Conservation (phyloP, 2,797 vertebrate species). For the Champsocephalus gunnari region DNA sequence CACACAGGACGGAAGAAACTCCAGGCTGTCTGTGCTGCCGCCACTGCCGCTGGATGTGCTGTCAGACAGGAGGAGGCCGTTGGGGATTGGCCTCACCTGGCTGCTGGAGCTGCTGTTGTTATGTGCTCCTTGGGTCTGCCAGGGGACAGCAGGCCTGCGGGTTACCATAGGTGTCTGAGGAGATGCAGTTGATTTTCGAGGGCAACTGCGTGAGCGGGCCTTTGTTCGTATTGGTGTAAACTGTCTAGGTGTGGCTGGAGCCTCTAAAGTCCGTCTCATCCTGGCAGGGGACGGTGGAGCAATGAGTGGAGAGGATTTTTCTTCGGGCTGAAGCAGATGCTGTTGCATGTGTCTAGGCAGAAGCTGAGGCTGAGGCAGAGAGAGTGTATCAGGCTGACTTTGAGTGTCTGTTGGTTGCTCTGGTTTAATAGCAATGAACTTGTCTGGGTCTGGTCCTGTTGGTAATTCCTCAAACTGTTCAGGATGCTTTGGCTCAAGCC, state of each 20-base stretch:
- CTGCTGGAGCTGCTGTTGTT: conserved; percentile 76
- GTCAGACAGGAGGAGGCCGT: conserved; percentile 86
- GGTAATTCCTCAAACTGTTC: conserved; percentile 43
- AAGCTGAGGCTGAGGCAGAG: conserved; percentile 18
- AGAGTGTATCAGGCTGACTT: conserved; percentile 17
- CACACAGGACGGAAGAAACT: conserved; percentile 71
- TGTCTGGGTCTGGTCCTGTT: conserved; percentile 32
- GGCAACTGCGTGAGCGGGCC: conserved; percentile 77
- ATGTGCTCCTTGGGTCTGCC: conserved; percentile 75
- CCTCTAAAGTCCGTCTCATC: conserved; percentile 73
- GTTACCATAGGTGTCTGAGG: conserved; percentile 68
- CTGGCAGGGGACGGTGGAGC: conserved; percentile 75
- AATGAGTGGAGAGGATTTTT: conserved; percentile 47
- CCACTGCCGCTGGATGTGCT: conserved; percentile 88
- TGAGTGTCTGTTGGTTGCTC: conserved; percentile 42
- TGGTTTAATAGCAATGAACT: conserved; percentile 17
- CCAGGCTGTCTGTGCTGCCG: conserved; percentile 86
- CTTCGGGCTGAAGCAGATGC: conserved; percentile 28
- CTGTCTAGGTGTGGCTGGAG: conserved; percentile 52
- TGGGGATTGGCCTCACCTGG: conserved; percentile 76
- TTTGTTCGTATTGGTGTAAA: conserved; percentile 69
- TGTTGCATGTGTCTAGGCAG: conserved; percentile 24
- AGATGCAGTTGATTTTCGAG: conserved; percentile 67
- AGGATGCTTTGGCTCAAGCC: conserved; percentile 34
- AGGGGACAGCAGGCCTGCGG: conserved; percentile 72